Percentiles rank a stretch among this genome's conserved stretches.
Evolutionary conservation across 1,140 invertebrate genomes (phyloP).

Genomic region (Limonius californicus): DNA sequence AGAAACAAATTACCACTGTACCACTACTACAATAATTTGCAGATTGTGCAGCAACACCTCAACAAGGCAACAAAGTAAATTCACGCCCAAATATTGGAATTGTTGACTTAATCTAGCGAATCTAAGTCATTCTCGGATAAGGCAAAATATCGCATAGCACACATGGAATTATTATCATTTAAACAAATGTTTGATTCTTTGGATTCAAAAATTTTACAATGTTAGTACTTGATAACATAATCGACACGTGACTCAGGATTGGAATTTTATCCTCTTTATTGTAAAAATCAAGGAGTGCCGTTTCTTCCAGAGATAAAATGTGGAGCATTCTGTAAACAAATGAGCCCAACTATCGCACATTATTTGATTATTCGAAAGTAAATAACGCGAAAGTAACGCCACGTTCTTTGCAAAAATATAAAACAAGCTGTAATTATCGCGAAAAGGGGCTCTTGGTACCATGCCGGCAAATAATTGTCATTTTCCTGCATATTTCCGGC

Average conservation of each 20-base stretch:
- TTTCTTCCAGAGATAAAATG: conserved; percentile 1
- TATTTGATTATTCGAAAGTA: conserved; percentile 10
- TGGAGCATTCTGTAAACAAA: conserved; percentile 11
- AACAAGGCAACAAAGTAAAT: background rate
- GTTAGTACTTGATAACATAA: background rate
- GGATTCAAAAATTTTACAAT: conserved; percentile 11
- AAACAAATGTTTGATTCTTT: conserved; percentile 11
- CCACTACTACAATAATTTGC: background rate
- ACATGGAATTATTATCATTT: conserved; percentile 5
- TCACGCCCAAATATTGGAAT: conserved; percentile 6
- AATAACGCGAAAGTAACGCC: background rate
- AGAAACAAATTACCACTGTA: background rate
- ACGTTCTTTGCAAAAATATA: background rate
- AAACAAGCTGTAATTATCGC: conserved; percentile 6
- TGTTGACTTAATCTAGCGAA: background rate
- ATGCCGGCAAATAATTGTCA: conserved; percentile 23
- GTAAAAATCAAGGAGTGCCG: conserved; percentile 2
- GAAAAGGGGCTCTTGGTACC: background rate
- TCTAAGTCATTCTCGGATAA: background rate
- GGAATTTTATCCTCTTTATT: background rate
- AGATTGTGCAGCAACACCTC: background rate
- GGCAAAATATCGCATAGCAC: background rate
- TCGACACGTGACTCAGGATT: background rate
- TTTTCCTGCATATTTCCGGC: conserved; percentile 34
- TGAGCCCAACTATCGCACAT: background rate